phyloP scores from a whole-genome alignment of 2,797 vertebrate genomes.

The Neomorphus geoffroyi region DNA sequence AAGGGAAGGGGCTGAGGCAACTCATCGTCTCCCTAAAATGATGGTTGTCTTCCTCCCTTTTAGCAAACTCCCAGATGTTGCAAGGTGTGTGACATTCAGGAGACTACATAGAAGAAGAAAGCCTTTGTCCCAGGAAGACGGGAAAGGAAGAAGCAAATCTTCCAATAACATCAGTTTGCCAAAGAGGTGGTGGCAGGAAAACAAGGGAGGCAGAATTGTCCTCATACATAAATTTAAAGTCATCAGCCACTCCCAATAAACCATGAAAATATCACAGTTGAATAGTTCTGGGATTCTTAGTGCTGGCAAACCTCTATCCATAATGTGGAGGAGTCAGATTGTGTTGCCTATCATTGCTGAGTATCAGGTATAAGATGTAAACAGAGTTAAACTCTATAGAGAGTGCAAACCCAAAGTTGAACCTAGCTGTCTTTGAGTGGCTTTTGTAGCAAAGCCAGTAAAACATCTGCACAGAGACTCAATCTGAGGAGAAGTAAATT shows the following conservation, averaged over 20 bases:
- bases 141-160: not conserved
- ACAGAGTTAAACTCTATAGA: not conserved
- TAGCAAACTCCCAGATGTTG: not conserved
- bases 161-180: not conserved
- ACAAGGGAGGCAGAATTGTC: not conserved
- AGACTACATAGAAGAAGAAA: not conserved
- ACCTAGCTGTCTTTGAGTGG: not conserved
- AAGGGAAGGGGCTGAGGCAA: not conserved
- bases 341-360: not conserved
- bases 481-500: not conserved
- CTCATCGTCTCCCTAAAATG: not conserved
- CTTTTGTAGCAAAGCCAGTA: not conserved
- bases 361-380: not conserved
- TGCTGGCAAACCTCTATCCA: not conserved
- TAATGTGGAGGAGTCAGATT: fast-evolving
- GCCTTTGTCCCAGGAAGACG: not conserved
- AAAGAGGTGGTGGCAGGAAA: not conserved
- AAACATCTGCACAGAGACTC: not conserved
- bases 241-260: not conserved
- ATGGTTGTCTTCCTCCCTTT: not conserved
- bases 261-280: not conserved
- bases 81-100: not conserved
- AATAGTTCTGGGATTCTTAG: not conserved
- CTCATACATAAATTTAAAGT: not conserved
- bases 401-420: not conserved